Conservation (phyloP, 2,797 vertebrate species). For the Melanotaenia boesemani region DNA sequence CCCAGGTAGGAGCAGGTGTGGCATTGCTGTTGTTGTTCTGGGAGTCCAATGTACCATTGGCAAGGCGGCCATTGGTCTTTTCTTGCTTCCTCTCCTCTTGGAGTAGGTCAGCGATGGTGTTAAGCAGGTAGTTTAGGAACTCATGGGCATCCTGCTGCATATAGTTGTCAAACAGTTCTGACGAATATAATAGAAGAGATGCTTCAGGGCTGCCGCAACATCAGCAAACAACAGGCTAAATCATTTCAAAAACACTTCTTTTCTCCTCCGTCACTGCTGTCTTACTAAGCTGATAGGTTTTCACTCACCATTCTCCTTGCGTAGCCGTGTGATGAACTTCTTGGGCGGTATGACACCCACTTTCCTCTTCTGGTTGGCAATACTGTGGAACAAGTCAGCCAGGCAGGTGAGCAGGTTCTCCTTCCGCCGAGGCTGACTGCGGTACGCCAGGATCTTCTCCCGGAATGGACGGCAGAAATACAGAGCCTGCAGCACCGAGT, state of each 20-base stretch:
- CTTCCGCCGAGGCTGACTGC: constrained; percentile 96
- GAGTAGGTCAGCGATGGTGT: constrained; percentile 97
- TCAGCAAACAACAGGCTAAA: not conserved
- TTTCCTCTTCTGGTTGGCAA: constrained; percentile 98
- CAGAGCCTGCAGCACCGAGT: constrained; percentile 96
- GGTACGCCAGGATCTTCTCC: constrained; percentile 96
- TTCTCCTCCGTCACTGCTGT: not conserved
- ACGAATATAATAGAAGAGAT: constrained; percentile 3
- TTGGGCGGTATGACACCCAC: constrained; percentile 98
- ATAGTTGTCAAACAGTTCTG: constrained; percentile 99
- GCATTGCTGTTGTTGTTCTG: constrained; percentile 96
- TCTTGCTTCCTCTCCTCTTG: constrained; percentile 98
- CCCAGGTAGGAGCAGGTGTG: constrained; percentile 93
- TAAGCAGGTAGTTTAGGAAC: constrained; percentile 98
- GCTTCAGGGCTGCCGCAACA: constrained; percentile 62
- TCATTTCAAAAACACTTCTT: not conserved
- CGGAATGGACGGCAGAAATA: constrained; percentile 98
- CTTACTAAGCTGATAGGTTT: not conserved
- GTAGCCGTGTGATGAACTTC: constrained; percentile 96
- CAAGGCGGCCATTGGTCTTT: constrained; percentile 93
- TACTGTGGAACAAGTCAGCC: constrained; percentile 97
- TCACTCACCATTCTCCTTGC: constrained; percentile 95
- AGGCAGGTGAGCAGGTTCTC: constrained; percentile 97
- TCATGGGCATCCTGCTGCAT: constrained; percentile 99
- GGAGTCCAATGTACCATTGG: constrained; percentile 89